These are phyloP conservation scores for Leptinotarsa rubiginosa DNA, from an alignment of 2,888 invertebrate genomes.

Conservation along the genomic window DNA sequence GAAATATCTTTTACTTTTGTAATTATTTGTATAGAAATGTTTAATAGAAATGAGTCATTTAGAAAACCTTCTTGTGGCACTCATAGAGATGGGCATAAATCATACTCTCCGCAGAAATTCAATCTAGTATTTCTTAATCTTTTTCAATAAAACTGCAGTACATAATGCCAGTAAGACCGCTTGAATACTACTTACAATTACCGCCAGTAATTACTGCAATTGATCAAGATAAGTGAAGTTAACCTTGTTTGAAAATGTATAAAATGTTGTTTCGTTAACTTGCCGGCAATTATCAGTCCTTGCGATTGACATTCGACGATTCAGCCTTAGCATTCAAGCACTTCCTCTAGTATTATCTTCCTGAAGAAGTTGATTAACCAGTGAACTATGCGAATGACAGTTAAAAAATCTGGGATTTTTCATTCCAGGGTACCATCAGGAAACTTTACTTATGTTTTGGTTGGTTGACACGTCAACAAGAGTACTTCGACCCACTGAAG, in stretches of 20 bases:
- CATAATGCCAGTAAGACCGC: constrained; percentile 26
- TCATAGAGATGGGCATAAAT: background rate
- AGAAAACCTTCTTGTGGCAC: background rate
- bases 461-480: too few relatives aligned
- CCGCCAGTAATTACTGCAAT: constrained; percentile 33
- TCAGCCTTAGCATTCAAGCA: constrained; percentile 42
- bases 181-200: constrained; percentile 28
- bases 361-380: too few relatives aligned
- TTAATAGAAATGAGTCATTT: too few relatives aligned
- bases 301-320: constrained; percentile 46
- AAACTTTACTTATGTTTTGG: too few relatives aligned
- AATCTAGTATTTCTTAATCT: background rate
- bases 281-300: constrained; percentile 30
- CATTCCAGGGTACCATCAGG: too few relatives aligned
- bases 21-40: too few relatives aligned
- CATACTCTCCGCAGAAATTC: background rate
- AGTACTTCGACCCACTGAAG: too few relatives aligned
- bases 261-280: constrained; percentile 32
- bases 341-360: background rate
- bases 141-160: constrained; percentile 8
- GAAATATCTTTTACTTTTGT: too few relatives aligned
- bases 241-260: constrained; percentile 42
- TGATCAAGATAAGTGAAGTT: constrained; percentile 41
- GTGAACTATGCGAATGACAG: too few relatives aligned
- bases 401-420: too few relatives aligned